A percentile compares a stretch with the other conserved stretches of the same genome.
phyloP scores from a whole-genome alignment of 23 tunicate species.

The Styela plicata region DNA sequence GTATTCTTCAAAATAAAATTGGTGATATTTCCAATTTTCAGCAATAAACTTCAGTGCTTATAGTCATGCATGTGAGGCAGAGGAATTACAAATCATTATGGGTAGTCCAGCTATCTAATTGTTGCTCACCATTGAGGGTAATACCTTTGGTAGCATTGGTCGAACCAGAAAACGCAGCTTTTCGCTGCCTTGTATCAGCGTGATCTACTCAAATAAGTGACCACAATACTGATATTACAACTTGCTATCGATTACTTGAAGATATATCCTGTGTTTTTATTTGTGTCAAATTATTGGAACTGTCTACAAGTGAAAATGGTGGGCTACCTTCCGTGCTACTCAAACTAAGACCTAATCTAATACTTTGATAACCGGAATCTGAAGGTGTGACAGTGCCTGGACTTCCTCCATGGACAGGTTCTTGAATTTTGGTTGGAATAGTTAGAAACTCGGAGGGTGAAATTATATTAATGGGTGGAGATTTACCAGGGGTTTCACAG shows the following conservation, averaged over 20 bases:
- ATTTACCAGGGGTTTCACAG: not conserved
- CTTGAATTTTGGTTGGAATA: not conserved
- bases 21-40: too few relatives aligned
- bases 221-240: too few relatives aligned
- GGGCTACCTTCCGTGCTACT: conserved; percentile 27
- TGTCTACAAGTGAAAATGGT: not conserved
- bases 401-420: not conserved
- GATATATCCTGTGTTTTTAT: not conserved
- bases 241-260: not conserved
- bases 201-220: too few relatives aligned
- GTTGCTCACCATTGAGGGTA: too few relatives aligned
- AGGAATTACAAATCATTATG: too few relatives aligned
- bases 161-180: too few relatives aligned
- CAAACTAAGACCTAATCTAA: not conserved
- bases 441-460: conserved; percentile 9
- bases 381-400: conserved; percentile 17
- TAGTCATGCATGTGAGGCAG: too few relatives aligned
- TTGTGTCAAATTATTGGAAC: not conserved
- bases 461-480: not conserved
- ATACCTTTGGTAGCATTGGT: too few relatives aligned
- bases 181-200: too few relatives aligned
- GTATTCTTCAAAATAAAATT: too few relatives aligned
- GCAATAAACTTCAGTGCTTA: too few relatives aligned
- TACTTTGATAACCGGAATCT: conserved; percentile 14
- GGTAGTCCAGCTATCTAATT: too few relatives aligned